Evolutionary conservation across 2,888 invertebrate species (phyloP), one percentile per base, ranked within the genome.

Genomic region (Drosophila borborema): DNA sequence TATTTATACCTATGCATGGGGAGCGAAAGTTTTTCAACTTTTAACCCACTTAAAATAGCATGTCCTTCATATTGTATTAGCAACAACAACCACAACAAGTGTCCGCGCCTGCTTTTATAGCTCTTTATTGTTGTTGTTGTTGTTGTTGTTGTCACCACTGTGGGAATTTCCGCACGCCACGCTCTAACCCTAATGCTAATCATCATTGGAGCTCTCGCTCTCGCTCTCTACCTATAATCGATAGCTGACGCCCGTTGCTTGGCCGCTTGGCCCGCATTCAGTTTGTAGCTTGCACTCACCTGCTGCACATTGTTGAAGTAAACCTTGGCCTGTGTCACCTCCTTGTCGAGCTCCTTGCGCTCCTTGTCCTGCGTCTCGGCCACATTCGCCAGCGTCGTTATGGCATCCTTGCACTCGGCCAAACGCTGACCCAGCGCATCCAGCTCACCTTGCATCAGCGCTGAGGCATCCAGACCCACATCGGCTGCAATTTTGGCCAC

Each of bases 401-500:
- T 95, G 0, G 96, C 95, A 71, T 96, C 95, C 28, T 96, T 95
- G 38, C 97, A 96, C 89, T 97, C 95, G 91, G 96, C 96, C 74
- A 97, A 94, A 38, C 96, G 94, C 68, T 95, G 94, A 48, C 96
- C 96, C 60, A 97, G 93, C 0, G 96, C 96, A 84, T 97, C 96
- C 14, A 97, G 95, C 92, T 97, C 97, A 34, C 96, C 95, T 74
- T 96, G 96, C 69, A 97, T 94, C 1, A 97, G 95, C 5, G 95
- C 94, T 36, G 96, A 95, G 14, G 95, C 95, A 89, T 96, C 95
- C 77, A 96, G 92, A 16, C 97, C 97, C 12, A 97, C 96, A 90
- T 96, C 96, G 31, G 95, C 95, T 0, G 97, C 96, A 64, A 97
- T 97, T 80, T 96, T 95, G 0, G 96, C 95, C 3, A 97, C 97